Percentiles rank a stretch among this genome's conserved stretches.
Evolutionary conservation across 2,797 vertebrate genomes (phyloP).

Genomic region (Epinephelus malabaricus): DNA sequence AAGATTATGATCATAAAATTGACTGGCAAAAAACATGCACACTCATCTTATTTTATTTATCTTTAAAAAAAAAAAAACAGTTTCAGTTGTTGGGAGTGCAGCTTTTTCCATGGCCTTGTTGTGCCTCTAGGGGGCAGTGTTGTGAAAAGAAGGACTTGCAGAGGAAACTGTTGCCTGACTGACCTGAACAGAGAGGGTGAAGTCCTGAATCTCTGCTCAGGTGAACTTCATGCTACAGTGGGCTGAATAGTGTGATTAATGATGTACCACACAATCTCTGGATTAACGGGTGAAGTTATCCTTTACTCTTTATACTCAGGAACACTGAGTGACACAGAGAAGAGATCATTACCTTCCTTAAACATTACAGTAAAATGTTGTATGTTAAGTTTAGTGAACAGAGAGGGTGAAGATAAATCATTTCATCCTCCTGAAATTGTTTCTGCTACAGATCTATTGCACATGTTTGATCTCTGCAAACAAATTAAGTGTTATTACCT

Average conservation of each 20-base stretch:
- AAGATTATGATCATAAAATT: too few species aligned
- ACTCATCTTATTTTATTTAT: not conserved
- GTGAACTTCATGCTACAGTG: not conserved
- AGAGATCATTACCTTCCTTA: not conserved
- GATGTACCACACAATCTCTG: not conserved
- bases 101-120: not conserved
- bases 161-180: not conserved
- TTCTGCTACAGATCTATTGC: not conserved
- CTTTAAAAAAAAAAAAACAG: too few species aligned
- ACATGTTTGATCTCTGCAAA: constrained; percentile 6
- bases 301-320: not conserved
- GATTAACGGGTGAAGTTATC: not conserved
- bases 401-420: too few species aligned
- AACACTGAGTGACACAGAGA: not conserved
- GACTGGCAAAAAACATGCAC: not conserved
- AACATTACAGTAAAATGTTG: too few species aligned
- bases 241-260: constrained; percentile 27
- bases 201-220: constrained; percentile 19
- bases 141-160: constrained; percentile 42
- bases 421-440: not conserved
- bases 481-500: constrained; percentile 8
- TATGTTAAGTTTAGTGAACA: too few species aligned
- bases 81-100: not conserved
- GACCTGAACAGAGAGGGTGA: not conserved
- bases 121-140: constrained; percentile 77